Evolutionary conservation across 2,113 vertebrate genomes (phyloP).

Genomic region (Ranitomeya imitator): DNA sequence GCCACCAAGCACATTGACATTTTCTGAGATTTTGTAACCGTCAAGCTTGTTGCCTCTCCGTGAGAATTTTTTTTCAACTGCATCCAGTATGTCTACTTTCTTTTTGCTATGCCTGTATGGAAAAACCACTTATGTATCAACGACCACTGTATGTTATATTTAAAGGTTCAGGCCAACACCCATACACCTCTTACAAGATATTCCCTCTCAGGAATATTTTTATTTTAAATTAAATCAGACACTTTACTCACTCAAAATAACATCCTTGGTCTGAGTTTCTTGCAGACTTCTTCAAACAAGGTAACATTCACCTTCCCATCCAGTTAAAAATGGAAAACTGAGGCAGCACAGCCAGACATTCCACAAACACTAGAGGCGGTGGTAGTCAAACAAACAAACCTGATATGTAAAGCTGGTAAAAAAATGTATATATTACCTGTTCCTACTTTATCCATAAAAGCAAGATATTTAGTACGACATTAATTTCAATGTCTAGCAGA

Average conservation of each 20-base stretch:
- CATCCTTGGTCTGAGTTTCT: slow-evolving; percentile 14
- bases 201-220: too few species aligned
- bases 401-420: background rate
- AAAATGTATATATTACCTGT: background rate
- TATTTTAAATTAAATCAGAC: background rate
- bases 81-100: too few species aligned
- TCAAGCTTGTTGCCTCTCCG: too few species aligned
- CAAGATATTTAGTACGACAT: background rate
- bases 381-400: slow-evolving; percentile 14
- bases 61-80: too few species aligned
- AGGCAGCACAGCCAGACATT: background rate
- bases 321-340: slow-evolving; percentile 9
- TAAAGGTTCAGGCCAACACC: too few species aligned
- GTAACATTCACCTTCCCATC: background rate
- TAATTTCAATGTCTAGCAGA: background rate
- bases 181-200: too few species aligned
- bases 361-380: slow-evolving; percentile 11
- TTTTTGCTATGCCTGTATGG: too few species aligned
- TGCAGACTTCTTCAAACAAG: background rate
- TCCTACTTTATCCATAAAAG: background rate
- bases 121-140: too few species aligned
- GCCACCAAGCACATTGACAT: too few species aligned
- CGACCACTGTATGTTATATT: too few species aligned
- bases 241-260: background rate
- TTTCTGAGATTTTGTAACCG: too few species aligned